Evolutionary conservation across 2,888 invertebrate genomes (phyloP), one percentile per base, ranked within the genome.

Genomic region (Acronicta leporina): DNA sequence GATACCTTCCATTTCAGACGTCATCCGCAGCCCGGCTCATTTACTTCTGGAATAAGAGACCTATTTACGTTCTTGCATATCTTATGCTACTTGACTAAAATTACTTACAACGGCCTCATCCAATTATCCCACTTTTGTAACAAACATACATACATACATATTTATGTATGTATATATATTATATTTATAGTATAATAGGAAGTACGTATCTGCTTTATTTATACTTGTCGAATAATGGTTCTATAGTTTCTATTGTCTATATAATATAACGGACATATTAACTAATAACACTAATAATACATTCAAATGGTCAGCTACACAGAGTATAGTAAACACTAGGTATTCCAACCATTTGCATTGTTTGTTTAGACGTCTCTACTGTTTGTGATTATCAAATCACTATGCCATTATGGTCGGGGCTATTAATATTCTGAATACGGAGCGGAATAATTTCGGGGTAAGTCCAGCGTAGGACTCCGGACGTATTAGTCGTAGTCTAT

Each of bases 341-440:
- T 56, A 55, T 67, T 53, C 53, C 43, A 52, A 63, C 50, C 56
- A n/a, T n/a, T n/a, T n/a, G n/a, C 57, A 79, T 73, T 79, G 77
- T 81, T 81, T 75, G 70, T 80, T 73, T 61, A 65, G 60, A 75
- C 41, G 63, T 73, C 72, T 67, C 65, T 52, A 73, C 69, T 80
- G 73, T 82, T 82, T 81, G 75, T 75, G 80, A 82, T 83, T 87
- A 83, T 84, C 77, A 80, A 84, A 86, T 86, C 82, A 84, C 77
- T 77, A 79, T 73, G 75, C 77, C 77, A 83, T 84, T 80, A 83
- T 75, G 69, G 77, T 75, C 65, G 63, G 68, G 67, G 75, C 79
- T 77, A 87, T 87, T 87, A 87, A 86, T 87, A 87, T 87, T 87
- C 86, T 73, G 80, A 81, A 83, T 85, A 81, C 79, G 75, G 74